These are phyloP conservation scores for Bellardia bayeri DNA, from an alignment of 2,888 invertebrate species.

Conservation along the genomic window DNA sequence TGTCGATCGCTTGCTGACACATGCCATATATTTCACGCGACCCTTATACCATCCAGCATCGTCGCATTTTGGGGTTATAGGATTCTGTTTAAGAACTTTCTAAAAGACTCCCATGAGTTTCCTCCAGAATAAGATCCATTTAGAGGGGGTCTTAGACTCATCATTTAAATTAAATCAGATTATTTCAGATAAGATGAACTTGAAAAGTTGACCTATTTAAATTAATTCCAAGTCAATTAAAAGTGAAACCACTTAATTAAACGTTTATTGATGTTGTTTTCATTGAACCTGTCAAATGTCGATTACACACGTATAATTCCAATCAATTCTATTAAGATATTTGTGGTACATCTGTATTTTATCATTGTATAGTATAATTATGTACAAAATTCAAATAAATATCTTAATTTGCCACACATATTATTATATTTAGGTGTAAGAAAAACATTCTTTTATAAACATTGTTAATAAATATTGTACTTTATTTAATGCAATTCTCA, in stretches of 20 bases:
- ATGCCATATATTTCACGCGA: too few species aligned
- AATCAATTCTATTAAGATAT: neutral
- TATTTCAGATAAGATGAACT: neutral
- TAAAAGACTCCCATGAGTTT: too few species aligned
- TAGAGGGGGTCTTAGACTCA: too few species aligned
- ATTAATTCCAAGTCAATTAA: neutral
- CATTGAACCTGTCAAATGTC: slow-evolving; percentile 2
- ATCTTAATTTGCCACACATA: neutral
- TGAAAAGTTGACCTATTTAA: neutral
- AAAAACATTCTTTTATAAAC: too few species aligned
- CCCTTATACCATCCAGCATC: too few species aligned
- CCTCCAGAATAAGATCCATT: too few species aligned
- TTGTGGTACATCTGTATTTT: neutral
- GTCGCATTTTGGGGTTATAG: too few species aligned
- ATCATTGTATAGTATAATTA: neutral
- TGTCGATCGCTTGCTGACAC: too few species aligned
- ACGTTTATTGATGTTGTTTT: neutral
- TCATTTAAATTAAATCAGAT: neutral
- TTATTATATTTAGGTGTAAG: too few species aligned
- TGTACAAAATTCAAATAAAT: neutral
- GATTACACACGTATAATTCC: neutral
- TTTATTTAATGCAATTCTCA: too few species aligned
- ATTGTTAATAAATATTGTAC: too few species aligned
- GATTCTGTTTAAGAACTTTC: too few species aligned
- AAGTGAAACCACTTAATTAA: slow-evolving; percentile 18